phyloP scores from a whole-genome alignment of 2,113 vertebrate genomes.

The Heteronetta atricapilla region DNA sequence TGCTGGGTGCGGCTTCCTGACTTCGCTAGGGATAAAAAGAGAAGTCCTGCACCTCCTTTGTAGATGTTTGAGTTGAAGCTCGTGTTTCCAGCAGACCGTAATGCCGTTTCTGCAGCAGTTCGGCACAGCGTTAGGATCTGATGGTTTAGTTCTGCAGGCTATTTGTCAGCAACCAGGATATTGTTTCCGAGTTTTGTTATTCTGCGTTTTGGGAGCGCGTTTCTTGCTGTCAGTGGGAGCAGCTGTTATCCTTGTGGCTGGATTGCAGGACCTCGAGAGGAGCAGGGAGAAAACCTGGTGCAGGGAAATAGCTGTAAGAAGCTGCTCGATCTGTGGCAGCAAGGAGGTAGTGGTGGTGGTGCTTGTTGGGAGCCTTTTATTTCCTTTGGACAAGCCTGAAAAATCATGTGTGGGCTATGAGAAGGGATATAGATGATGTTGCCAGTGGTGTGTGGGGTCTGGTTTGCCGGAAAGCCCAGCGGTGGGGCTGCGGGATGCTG shows the following conservation, averaged over 20 bases:
- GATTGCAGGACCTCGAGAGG: background rate
- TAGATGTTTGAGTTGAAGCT: background rate
- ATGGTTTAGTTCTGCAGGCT: background rate
- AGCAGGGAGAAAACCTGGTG: rapidly evolving
- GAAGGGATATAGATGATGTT: background rate
- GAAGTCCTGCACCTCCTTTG: background rate
- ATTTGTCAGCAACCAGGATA: background rate
- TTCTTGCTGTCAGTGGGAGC: background rate
- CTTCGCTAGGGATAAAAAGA: background rate
- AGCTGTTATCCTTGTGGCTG: background rate
- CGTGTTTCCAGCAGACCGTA: background rate
- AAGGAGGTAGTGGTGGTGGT: background rate
- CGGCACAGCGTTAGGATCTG: background rate
- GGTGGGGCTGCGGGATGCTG: rapidly evolving
- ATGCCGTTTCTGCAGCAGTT: background rate
- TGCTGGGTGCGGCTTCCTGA: background rate
- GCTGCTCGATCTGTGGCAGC: background rate
- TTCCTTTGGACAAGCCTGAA: background rate
- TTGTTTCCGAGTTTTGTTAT: background rate
- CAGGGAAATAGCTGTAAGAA: background rate
- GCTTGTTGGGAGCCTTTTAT: background rate
- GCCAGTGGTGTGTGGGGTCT: rapidly evolving
- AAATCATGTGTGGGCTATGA: background rate
- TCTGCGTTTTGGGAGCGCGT: background rate
- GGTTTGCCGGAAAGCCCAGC: rapidly evolving